phyloP scores from a whole-genome alignment of 2,797 vertebrate genomes.

The Danio tinwini region DNA sequence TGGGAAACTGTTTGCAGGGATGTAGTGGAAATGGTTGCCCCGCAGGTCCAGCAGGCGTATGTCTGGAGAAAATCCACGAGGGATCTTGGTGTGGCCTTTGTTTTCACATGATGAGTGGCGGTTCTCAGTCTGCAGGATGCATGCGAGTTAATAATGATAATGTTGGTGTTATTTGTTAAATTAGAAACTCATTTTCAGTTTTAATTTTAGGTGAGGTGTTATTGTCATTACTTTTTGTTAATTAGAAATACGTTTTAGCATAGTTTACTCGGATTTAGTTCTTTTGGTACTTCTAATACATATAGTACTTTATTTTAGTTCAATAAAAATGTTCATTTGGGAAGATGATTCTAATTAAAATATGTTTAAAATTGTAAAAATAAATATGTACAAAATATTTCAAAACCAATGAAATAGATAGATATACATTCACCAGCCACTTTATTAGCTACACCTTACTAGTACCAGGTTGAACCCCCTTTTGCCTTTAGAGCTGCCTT shows the following conservation, averaged over 20 bases:
- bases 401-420: no score
- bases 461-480: no score
- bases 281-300: not conserved
- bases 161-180: not conserved
- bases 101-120: constrained; percentile 86
- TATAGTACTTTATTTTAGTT: no score
- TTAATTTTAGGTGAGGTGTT: not conserved
- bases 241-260: not conserved
- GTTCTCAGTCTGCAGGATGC: constrained; percentile 67
- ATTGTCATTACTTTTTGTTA: not conserved
- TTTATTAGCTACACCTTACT: no score
- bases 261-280: not conserved
- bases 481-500: no score
- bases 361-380: no score
- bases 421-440: no score
- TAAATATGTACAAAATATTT: no score
- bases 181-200: not conserved
- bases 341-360: not conserved
- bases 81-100: constrained; percentile 82
- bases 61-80: constrained; percentile 82
- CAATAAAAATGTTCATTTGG: no score
- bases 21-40: constrained; percentile 80
- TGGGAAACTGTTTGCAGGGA: constrained; percentile 82
- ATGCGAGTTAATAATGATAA: not conserved
- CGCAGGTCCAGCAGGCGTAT: constrained; percentile 87